phyloP scores from a whole-genome alignment of 2,888 invertebrate genomes.

The Fragum fragum region DNA sequence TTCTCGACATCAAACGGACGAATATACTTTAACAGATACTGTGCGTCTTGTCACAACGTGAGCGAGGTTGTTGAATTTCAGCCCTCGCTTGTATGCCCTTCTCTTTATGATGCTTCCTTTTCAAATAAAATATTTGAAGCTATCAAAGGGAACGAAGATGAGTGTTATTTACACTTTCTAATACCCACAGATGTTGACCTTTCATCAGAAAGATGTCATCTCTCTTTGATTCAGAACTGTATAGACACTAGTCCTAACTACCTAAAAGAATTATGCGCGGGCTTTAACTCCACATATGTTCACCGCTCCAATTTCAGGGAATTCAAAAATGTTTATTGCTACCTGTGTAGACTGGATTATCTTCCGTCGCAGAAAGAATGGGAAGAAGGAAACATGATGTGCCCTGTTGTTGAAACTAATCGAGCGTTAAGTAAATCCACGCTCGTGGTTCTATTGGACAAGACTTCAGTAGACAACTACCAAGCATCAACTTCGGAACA shows the following conservation, averaged over 20 bases:
- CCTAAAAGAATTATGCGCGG: background rate
- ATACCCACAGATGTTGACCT: background rate
- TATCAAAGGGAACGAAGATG: background rate
- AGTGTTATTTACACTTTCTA: background rate
- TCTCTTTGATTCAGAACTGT: background rate
- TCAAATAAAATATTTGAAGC: background rate
- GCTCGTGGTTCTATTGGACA: background rate
- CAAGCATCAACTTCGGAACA: background rate
- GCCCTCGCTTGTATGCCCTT: background rate
- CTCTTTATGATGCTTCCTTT: background rate
- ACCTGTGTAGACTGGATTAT: background rate
- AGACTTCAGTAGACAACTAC: background rate
- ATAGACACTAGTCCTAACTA: background rate
- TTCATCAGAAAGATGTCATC: background rate
- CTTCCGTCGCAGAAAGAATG: background rate
- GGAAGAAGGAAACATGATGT: background rate
- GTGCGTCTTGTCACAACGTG: background rate
- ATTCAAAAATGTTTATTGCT: slow-evolving; percentile 6
- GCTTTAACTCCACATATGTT: background rate
- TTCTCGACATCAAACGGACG: background rate
- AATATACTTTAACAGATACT: background rate
- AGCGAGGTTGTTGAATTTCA: background rate
- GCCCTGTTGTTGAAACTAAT: background rate
- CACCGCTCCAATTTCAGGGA: background rate
- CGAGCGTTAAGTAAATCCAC: background rate